A percentile compares a stretch with the other conserved stretches of the same genome.
These are phyloP conservation scores for Matsumyia berberina DNA, from an alignment of 2,888 invertebrate genomes.

Conservation along the genomic window DNA sequence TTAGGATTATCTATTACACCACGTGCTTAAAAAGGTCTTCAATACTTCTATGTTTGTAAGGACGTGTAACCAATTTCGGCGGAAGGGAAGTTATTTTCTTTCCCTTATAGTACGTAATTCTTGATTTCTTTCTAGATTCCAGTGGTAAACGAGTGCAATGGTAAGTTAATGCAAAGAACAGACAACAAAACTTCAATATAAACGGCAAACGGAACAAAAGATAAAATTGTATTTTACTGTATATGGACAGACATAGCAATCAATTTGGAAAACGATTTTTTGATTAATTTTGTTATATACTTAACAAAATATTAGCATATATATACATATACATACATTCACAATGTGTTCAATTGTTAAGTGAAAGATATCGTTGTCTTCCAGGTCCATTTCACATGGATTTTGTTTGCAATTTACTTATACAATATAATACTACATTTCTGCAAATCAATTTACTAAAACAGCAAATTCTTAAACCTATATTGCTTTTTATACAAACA, in stretches of 20 bases:
- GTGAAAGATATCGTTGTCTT: slow-evolving; percentile 32
- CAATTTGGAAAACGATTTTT: slow-evolving; percentile 67
- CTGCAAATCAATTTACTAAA: slow-evolving; percentile 59
- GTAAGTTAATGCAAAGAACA: slow-evolving; percentile 53
- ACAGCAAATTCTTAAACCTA: slow-evolving; percentile 2
- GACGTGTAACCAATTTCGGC: neutral
- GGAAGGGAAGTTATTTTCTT: slow-evolving; percentile 22
- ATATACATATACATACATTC: too few species aligned
- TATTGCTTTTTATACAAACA: slow-evolving; percentile 51
- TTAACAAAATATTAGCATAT: slow-evolving; percentile 17
- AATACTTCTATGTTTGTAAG: too few species aligned
- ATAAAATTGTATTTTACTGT: slow-evolving; percentile 73
- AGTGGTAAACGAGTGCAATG: slow-evolving; percentile 1
- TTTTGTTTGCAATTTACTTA: slow-evolving; percentile 29
- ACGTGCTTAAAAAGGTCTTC: too few species aligned
- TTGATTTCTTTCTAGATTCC: slow-evolving; percentile 17
- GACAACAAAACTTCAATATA: slow-evolving; percentile 59
- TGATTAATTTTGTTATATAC: slow-evolving; percentile 12
- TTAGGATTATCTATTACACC: too few species aligned
- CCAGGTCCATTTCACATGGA: slow-evolving; percentile 48
- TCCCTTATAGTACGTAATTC: neutral
- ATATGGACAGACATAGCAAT: slow-evolving; percentile 76
- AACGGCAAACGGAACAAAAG: slow-evolving; percentile 48
- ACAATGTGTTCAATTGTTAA: slow-evolving; percentile 12
- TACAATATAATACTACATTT: slow-evolving; percentile 12